phyloP scores from a whole-genome alignment of 2,797 vertebrate genomes.

The Lindbergichthys nudifrons region DNA sequence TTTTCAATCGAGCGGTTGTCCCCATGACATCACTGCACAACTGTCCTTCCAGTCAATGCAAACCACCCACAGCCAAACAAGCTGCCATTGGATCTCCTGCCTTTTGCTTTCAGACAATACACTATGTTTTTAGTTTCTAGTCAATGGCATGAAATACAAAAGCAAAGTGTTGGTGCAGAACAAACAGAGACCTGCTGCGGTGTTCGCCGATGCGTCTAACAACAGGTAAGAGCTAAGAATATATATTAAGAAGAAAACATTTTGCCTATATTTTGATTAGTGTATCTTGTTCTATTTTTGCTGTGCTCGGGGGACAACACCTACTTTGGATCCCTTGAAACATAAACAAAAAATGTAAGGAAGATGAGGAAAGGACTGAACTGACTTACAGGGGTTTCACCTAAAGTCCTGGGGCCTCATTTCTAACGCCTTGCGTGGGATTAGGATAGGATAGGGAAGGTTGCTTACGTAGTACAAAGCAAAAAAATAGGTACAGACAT shows the following conservation, averaged over 20 bases:
- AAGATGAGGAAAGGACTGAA: too few relatives aligned
- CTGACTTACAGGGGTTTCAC: not conserved
- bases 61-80: not conserved
- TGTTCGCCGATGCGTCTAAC: not conserved
- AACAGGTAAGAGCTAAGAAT: conserved; percentile 35
- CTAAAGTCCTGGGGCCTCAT: not conserved
- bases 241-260: too few relatives aligned
- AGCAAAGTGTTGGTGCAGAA: not conserved
- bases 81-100: not conserved
- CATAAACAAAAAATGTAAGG: too few relatives aligned
- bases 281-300: too few relatives aligned
- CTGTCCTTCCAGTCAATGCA: not conserved
- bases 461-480: too few relatives aligned
- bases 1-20: conserved; percentile 61
- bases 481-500: too few relatives aligned
- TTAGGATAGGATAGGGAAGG: too few relatives aligned
- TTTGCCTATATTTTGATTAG: too few relatives aligned
- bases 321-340: too few relatives aligned
- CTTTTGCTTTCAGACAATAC: not conserved
- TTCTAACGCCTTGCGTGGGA: too few relatives aligned
- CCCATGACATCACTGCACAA: conserved; percentile 29
- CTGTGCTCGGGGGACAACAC: too few relatives aligned
- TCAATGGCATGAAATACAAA: not conserved
- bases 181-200: not conserved
- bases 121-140: not conserved